Conservation (phyloP, 1,140 invertebrate species). For the Hyposmocoma kahamanoa region DNA sequence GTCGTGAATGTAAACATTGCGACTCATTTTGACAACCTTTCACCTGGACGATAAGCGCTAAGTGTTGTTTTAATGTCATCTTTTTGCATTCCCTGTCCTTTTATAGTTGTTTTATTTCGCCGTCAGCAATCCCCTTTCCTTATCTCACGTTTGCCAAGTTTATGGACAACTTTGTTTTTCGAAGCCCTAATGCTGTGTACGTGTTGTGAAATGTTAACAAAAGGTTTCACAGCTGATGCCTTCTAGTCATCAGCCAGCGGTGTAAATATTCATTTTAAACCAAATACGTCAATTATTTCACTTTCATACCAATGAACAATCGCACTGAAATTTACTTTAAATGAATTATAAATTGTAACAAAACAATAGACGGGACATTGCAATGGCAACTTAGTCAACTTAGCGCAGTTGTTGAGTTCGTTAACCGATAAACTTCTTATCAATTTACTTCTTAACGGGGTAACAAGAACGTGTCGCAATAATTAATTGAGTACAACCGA, state of each 20-base stretch:
- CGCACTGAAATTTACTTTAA: too few relatives aligned
- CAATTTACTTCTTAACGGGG: constrained; percentile 50
- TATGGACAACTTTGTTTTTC: too few relatives aligned
- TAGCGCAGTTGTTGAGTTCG: constrained; percentile 47
- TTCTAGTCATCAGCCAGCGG: too few relatives aligned
- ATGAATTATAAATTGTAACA: too few relatives aligned
- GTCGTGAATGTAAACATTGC: constrained; percentile 27
- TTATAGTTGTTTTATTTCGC: constrained; percentile 17
- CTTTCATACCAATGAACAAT: too few relatives aligned
- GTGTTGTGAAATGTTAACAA: too few relatives aligned
- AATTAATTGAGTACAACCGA: constrained; percentile 38
- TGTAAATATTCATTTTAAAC: too few relatives aligned
- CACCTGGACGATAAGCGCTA: constrained; percentile 44
- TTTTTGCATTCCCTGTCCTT: constrained; percentile 12
- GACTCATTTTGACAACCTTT: constrained; percentile 49
- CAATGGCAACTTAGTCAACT: constrained; percentile 18
- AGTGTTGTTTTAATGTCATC: constrained; percentile 26
- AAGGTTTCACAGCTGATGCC: too few relatives aligned
- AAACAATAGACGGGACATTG: too few relatives aligned
- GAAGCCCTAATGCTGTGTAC: too few relatives aligned
- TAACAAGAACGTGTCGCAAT: constrained; percentile 37
- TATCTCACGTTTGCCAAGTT: too few relatives aligned
- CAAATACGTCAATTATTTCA: too few relatives aligned
- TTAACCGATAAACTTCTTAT: constrained; percentile 57
- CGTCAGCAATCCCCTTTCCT: background rate